Percentiles rank a stretch among this genome's conserved stretches.
Conservation (phyloP, 2,888 invertebrate genomes). For the Cetonia aurata region DNA sequence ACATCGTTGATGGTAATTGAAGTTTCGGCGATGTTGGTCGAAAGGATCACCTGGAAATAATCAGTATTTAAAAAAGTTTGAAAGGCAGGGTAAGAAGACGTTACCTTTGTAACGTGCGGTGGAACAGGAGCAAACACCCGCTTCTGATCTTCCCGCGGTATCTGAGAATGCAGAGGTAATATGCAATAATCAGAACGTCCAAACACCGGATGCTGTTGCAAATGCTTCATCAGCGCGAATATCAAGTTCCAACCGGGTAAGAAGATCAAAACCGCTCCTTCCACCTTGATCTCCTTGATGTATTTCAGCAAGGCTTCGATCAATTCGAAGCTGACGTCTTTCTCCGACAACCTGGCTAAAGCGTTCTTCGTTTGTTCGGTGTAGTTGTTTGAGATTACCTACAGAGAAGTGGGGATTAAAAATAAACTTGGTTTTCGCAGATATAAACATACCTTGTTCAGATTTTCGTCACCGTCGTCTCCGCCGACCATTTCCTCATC, state of each 20-base stretch:
- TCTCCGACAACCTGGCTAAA: slow-evolving; percentile 86
- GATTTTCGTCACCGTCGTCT: slow-evolving; percentile 75
- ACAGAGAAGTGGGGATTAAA: slow-evolving; percentile 45
- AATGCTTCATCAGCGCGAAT: slow-evolving; percentile 88
- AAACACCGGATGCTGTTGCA: slow-evolving; percentile 77
- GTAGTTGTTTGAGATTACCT: slow-evolving; percentile 66
- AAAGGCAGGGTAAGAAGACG: not conserved
- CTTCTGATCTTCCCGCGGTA: slow-evolving; percentile 95
- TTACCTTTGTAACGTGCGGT: slow-evolving; percentile 85
- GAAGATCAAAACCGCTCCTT: slow-evolving; percentile 93
- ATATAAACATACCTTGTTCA: slow-evolving; percentile 73
- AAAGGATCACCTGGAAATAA: slow-evolving; percentile 82
- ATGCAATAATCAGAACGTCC: slow-evolving; percentile 78
- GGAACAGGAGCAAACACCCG: slow-evolving; percentile 92
- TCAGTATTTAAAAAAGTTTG: not conserved
- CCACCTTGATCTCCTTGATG: slow-evolving; percentile 71
- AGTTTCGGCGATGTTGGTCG: slow-evolving; percentile 98
- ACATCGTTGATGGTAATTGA: slow-evolving; percentile 99
- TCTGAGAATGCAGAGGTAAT: slow-evolving; percentile 96
- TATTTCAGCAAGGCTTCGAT: slow-evolving; percentile 83
- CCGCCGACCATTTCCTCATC: slow-evolving; percentile 70
- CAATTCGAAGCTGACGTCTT: slow-evolving; percentile 93
- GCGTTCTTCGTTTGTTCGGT: slow-evolving; percentile 75
- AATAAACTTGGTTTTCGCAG: slow-evolving; percentile 10
- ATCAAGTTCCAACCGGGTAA: slow-evolving; percentile 98